Percentiles rank a stretch among this genome's conserved stretches.
Conservation (phyloP, 2,888 invertebrate species). For the Metellina segmentata region DNA sequence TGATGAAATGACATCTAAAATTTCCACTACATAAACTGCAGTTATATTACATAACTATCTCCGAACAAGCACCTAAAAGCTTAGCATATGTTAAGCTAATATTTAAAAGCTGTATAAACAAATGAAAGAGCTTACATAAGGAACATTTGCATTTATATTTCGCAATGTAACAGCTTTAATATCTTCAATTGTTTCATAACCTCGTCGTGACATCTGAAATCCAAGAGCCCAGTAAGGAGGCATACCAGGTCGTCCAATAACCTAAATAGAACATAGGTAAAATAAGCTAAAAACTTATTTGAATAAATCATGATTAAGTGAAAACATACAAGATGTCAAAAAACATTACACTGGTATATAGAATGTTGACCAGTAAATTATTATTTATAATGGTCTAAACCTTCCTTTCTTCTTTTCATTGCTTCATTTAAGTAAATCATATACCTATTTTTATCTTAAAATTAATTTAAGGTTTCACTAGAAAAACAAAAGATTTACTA, state of each 20-base stretch:
- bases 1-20: too few species aligned
- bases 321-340: too few species aligned
- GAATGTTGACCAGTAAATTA: too few species aligned
- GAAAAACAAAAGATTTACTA: too few species aligned
- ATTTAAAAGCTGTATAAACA: background rate
- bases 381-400: too few species aligned
- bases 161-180: slow-evolving; percentile 86
- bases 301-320: too few species aligned
- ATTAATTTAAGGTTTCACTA: too few species aligned
- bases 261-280: slow-evolving; percentile 79
- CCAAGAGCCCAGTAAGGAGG: slow-evolving; percentile 94
- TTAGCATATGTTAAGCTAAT: background rate
- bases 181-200: slow-evolving; percentile 85
- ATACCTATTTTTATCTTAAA: too few species aligned
- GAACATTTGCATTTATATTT: slow-evolving; percentile 88
- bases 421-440: too few species aligned
- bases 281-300: too few species aligned
- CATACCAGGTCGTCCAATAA: slow-evolving; percentile 89
- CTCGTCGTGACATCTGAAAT: slow-evolving; percentile 88
- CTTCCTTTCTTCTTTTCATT: too few species aligned
- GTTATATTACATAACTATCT: background rate
- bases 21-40: background rate
- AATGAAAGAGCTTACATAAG: slow-evolving; percentile 84
- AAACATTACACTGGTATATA: too few species aligned
- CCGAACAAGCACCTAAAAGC: background rate